A percentile compares a stretch with the other conserved stretches of the same genome.
These are phyloP conservation scores for Sandelia bainsii DNA, from an alignment of 2,797 vertebrate species.

Conservation along the genomic window DNA sequence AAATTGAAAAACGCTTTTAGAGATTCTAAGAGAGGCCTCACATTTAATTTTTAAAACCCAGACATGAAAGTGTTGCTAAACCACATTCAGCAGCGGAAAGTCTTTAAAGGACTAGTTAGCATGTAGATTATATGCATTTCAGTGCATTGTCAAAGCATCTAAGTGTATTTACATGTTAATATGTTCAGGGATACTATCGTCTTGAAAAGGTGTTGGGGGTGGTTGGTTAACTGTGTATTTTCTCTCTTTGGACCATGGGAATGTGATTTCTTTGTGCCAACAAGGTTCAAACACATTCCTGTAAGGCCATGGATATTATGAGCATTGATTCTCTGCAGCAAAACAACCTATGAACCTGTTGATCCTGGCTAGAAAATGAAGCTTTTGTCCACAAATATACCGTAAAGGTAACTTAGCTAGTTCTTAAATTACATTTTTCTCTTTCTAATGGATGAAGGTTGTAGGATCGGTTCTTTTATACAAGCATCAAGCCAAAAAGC, in stretches of 20 bases:
- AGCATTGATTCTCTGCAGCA: slow-evolving; percentile 53
- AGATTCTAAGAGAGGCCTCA: slow-evolving; percentile 78
- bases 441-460: neutral
- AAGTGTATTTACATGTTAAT: slow-evolving; percentile 89
- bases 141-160: slow-evolving; percentile 81
- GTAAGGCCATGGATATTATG: slow-evolving; percentile 74
- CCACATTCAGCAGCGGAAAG: slow-evolving; percentile 78
- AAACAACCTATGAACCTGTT: slow-evolving; percentile 68
- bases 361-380: slow-evolving; percentile 35
- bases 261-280: slow-evolving; percentile 82
- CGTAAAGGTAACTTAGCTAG: slow-evolving; percentile 5
- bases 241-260: slow-evolving; percentile 76
- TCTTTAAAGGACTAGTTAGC: slow-evolving; percentile 86
- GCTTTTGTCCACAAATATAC: slow-evolving; percentile 10
- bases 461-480: slow-evolving; percentile 9
- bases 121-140: slow-evolving; percentile 88
- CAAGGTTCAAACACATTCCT: slow-evolving; percentile 83
- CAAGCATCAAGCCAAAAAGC: neutral
- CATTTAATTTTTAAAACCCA: slow-evolving; percentile 85
- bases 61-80: slow-evolving; percentile 84
- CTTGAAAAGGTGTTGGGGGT: slow-evolving; percentile 81
- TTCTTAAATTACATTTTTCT: neutral
- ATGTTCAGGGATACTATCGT: slow-evolving; percentile 78
- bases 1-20: slow-evolving; percentile 79
- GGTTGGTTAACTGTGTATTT: slow-evolving; percentile 77